Conservation (phyloP, 2,797 vertebrate genomes). For the Mycteria americana region DNA sequence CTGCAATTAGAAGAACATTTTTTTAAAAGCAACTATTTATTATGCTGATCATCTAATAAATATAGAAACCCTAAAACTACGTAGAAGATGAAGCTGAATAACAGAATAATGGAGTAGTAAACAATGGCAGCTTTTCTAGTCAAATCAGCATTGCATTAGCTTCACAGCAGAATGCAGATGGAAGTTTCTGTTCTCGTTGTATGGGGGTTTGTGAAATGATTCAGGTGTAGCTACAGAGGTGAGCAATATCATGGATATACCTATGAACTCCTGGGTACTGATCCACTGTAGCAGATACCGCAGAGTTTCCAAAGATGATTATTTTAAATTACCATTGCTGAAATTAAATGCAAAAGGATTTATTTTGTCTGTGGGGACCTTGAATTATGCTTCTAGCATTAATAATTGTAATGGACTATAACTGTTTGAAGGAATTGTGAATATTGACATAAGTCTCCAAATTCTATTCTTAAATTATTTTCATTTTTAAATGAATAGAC, state of each 20-base stretch:
- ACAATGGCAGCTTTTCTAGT: constrained; percentile 66
- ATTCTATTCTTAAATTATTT: constrained; percentile 44
- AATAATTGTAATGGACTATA: constrained; percentile 29
- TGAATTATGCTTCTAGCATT: constrained; percentile 49
- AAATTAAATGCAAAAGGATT: constrained; percentile 57
- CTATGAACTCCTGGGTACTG: constrained; percentile 41
- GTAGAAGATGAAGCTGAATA: constrained; percentile 43
- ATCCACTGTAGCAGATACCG: constrained; percentile 2
- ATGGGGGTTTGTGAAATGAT: constrained; percentile 58
- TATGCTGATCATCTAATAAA: constrained; percentile 31
- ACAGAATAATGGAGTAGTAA: constrained; percentile 65
- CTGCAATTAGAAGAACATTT: constrained; percentile 52
- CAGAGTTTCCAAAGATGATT: constrained; percentile 50
- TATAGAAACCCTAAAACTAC: constrained; percentile 15
- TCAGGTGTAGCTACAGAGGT: constrained; percentile 64
- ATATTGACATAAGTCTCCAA: constrained; percentile 54
- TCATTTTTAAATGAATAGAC: constrained; percentile 28
- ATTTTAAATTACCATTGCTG: constrained; percentile 48
- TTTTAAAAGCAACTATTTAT: constrained; percentile 50
- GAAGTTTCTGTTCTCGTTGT: constrained; percentile 66
- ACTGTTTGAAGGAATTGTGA: constrained; percentile 52
- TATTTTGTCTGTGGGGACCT: constrained; percentile 48
- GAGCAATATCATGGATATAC: constrained; percentile 61
- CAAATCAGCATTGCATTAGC: constrained; percentile 64
- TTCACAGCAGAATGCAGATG: constrained; percentile 53